Base-by-base conservation (phyloP, 2,888 invertebrate species). In the Hydropsyche betteni region DNA sequence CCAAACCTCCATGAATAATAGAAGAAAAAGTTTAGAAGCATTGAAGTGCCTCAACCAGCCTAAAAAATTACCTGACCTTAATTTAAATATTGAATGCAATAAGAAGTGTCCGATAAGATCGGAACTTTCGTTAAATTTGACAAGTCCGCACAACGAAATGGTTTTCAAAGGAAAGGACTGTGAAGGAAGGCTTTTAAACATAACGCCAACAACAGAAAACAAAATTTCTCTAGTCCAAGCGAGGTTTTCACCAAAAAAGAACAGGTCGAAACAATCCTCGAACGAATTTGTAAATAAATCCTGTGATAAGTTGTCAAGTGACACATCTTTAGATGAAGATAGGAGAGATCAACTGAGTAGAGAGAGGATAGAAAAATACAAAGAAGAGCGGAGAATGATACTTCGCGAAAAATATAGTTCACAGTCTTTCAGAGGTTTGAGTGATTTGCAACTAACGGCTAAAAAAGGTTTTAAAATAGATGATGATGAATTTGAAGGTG, bases 351-450 rank as follows among this genome's bases (percentile, higher is more conserved):
- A 92, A 77, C 82, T 91, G 33, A 92, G 93, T 81, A 86, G 96
- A 68, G 95, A 96, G 82, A 86, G 96, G 68, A 95, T 96, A 79
- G 95, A 96, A 84, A 93, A 93, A 83, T 96, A 96, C 83, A 96
- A 96, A 85, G 95, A 96, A 82, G 96, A 96, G 82, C 86, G 96
- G n/a, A 88, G 96, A 71, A 92, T 91, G 80, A 94, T 94, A 81
- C 85, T 96, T 12, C 89, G 95, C 68, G 95, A 96, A 82, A 95
- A 95, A 83, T 95, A 95, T 83, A 92, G 94, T 79, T 92, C 94
- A 0, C 94, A 94, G 80, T 92, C 94, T 8, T 92, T 95, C 77
- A 88, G 92, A 69, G 91, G 91, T 80, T 83, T 85, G 75, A 90
- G 88, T 76, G 90, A 90, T 1, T 82, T 84, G 50, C 86, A 90